A percentile compares a stretch with the other conserved stretches of the same genome.
Conservation (phyloP, 1,140 invertebrate species). For the Batillaria attramentaria region DNA sequence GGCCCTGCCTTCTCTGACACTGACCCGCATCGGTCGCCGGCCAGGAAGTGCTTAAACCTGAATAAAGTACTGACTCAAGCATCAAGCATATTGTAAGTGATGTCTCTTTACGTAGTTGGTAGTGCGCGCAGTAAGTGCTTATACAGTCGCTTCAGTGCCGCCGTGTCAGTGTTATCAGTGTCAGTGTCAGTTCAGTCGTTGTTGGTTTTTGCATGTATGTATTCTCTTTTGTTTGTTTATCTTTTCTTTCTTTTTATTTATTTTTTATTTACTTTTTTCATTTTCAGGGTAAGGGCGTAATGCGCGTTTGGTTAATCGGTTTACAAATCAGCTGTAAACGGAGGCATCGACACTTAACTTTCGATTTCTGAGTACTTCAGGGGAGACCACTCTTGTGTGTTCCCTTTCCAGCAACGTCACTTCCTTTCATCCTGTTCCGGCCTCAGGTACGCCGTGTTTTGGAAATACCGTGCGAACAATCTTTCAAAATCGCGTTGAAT, state of each 20-base stretch:
- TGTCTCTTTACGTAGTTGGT: no score
- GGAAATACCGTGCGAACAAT: not conserved
- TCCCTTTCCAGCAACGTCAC: not conserved
- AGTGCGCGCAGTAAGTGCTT: no score
- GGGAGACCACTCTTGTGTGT: not conserved
- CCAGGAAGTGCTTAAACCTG: no score
- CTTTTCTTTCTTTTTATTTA: not conserved
- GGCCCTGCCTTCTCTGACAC: no score
- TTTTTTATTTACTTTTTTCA: not conserved
- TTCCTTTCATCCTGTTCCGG: constrained; percentile 22
- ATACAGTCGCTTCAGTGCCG: no score
- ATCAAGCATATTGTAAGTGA: no score
- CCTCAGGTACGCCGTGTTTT: not conserved
- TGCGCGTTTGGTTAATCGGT: not conserved
- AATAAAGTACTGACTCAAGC: no score
- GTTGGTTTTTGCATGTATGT: not conserved
- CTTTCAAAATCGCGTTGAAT: not conserved
- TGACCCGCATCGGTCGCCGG: no score
- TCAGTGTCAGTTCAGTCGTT: not conserved
- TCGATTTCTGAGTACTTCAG: not conserved
- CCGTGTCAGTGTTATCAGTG: no score
- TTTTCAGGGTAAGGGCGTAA: not conserved
- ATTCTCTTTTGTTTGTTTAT: not conserved
- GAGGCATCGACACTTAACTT: not conserved
- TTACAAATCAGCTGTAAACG: not conserved